Conservation (phyloP, 2,113 vertebrate species). For the Chamaetylas fuelleborni region DNA sequence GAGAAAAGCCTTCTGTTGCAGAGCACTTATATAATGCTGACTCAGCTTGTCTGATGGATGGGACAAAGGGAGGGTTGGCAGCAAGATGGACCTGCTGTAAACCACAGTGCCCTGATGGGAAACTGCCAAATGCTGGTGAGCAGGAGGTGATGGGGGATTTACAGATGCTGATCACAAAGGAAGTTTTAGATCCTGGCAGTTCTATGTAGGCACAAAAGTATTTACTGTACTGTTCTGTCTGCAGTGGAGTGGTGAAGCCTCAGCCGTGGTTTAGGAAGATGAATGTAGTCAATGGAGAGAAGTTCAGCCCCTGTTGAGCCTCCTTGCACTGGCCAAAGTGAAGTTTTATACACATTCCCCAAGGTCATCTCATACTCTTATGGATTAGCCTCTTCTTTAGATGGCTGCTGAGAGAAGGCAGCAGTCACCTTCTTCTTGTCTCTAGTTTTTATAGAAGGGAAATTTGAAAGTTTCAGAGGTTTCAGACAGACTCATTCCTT, state of each 20-base stretch:
- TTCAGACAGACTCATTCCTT: neutral
- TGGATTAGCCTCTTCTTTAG: neutral
- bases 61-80: neutral
- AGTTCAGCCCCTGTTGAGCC: neutral
- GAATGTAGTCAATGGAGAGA: neutral
- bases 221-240: neutral
- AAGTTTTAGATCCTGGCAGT: neutral
- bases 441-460: neutral
- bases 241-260: rapidly evolving
- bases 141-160: neutral
- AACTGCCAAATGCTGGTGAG: neutral
- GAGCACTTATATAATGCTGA: neutral
- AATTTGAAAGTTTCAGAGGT: neutral
- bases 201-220: neutral
- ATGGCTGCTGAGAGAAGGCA: neutral
- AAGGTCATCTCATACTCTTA: neutral
- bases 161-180: neutral
- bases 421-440: neutral
- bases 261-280: neutral
- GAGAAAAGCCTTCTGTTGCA: neutral
- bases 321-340: neutral
- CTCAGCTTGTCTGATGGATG: neutral
- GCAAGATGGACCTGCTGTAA: neutral
- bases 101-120: neutral
- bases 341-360: neutral